phyloP scores from a whole-genome alignment of 2,113 vertebrate species.

The Maccullochella peelii region DNA sequence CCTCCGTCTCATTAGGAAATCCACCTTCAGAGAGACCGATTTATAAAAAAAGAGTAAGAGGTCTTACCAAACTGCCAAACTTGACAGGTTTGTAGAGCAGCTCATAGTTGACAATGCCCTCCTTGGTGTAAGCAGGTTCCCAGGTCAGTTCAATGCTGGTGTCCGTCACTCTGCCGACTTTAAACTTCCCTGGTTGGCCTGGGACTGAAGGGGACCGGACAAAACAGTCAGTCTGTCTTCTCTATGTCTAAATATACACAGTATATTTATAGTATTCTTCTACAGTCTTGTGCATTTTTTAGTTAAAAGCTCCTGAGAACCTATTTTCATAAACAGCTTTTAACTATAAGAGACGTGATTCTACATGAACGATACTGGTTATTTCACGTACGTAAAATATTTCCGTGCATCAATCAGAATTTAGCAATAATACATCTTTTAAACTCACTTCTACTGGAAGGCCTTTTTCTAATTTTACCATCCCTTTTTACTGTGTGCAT shows the following conservation, averaged over 20 bases:
- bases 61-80: slow-evolving; percentile 88
- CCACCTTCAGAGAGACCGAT: slow-evolving; percentile 20
- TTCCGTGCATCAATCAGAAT: not conserved
- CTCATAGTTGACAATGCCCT: slow-evolving; percentile 94
- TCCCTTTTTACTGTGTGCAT: not conserved
- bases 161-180: slow-evolving; percentile 92
- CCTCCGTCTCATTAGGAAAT: slow-evolving; percentile 38
- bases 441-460: not conserved
- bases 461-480: not conserved
- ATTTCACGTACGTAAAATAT: not conserved
- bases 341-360: not conserved
- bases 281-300: not conserved
- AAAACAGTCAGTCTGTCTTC: not conserved
- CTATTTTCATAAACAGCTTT: not conserved
- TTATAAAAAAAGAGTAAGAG: slow-evolving; percentile 20
- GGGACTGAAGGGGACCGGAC: slow-evolving; percentile 86
- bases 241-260: not conserved
- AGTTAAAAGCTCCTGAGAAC: not conserved
- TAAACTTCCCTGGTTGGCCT: slow-evolving; percentile 95
- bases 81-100: slow-evolving; percentile 93
- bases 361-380: not conserved
- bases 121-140: slow-evolving; percentile 92
- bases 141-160: slow-evolving; percentile 92
- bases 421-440: not conserved
- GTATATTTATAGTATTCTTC: not conserved